phyloP scores from a whole-genome alignment of 2,797 vertebrate genomes.

The Sardinella longiceps region DNA sequence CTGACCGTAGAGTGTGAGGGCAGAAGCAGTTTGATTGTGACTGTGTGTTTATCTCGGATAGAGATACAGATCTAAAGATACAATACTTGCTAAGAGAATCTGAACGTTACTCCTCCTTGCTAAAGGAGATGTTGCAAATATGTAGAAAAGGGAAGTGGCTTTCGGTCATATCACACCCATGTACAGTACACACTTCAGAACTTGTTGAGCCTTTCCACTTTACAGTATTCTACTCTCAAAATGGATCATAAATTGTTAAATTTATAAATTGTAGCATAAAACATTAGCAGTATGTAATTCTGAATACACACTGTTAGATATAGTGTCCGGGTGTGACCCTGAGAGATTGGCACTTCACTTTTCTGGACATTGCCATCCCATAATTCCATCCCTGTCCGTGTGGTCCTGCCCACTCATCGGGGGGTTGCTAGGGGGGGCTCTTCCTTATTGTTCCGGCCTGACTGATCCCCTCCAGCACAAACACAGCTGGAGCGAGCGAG shows the following conservation, averaged over 20 bases:
- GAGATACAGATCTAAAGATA: too few species aligned
- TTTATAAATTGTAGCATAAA: too few species aligned
- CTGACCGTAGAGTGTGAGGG: not conserved
- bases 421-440: not conserved
- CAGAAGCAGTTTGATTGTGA: too few species aligned
- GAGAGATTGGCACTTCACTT: not conserved
- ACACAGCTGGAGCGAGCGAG: slow-evolving; percentile 26
- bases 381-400: not conserved
- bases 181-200: not conserved
- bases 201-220: not conserved
- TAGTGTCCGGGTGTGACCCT: not conserved
- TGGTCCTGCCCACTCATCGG: not conserved
- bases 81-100: not conserved
- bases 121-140: not conserved
- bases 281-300: too few species aligned
- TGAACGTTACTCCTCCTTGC: not conserved
- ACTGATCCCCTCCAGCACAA: slow-evolving; percentile 29
- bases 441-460: slow-evolving; percentile 14
- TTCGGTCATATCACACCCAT: not conserved
- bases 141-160: not conserved
- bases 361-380: not conserved
- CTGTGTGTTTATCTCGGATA: too few species aligned
- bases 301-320: too few species aligned
- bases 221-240: not conserved
- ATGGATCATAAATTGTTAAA: not conserved